Conservation (phyloP, 2,113 vertebrate species). For the Neofelis nebulosa region DNA sequence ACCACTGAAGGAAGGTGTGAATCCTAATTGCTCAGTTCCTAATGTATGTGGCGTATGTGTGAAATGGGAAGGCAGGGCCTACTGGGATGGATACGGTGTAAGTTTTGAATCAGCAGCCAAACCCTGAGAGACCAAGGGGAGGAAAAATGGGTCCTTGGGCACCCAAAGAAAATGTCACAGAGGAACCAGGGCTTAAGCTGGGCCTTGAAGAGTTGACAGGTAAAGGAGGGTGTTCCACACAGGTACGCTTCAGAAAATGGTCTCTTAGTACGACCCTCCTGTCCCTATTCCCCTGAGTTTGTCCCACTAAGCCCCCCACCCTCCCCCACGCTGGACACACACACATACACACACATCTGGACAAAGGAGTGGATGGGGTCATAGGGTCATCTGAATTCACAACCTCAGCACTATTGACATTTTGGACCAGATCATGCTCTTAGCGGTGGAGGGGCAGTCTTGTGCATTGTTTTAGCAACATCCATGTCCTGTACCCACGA, state of each 20-base stretch:
- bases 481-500: neutral
- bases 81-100: neutral
- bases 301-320: accelerated
- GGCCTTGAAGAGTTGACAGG: neutral
- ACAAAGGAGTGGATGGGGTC: neutral
- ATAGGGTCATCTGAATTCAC: neutral
- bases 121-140: neutral
- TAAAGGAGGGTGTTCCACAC: neutral
- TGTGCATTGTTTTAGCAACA: neutral
- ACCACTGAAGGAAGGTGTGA: neutral
- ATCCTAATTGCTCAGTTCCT: slow-evolving; percentile 33
- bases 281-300: neutral
- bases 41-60: neutral
- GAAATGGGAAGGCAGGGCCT: slow-evolving; percentile 9
- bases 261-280: neutral
- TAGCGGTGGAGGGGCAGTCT: neutral
- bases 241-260: neutral
- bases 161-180: neutral
- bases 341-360: neutral
- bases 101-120: neutral
- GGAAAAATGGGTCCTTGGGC: neutral
- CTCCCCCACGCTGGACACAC: neutral
- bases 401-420: neutral
- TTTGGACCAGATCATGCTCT: neutral
- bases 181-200: neutral